These are phyloP conservation scores for Rhadina sibilatrix DNA, from an alignment of 2,113 vertebrate genomes.

Conservation along the genomic window DNA sequence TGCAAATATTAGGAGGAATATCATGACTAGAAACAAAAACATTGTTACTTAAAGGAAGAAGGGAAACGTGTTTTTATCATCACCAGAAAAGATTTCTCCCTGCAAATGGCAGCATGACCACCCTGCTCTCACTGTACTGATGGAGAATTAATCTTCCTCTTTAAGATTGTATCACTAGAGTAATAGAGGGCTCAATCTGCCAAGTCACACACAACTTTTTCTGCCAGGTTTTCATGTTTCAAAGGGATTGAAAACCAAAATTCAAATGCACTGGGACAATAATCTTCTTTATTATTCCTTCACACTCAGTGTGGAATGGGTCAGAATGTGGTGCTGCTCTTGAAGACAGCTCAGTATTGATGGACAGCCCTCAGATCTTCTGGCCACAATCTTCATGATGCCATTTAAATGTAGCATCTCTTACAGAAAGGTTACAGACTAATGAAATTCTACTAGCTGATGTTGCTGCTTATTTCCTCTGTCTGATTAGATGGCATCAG, in stretches of 20 bases:
- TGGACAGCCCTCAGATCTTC: not conserved
- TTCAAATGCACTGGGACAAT: not conserved
- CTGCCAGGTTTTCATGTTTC: not conserved
- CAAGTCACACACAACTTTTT: not conserved
- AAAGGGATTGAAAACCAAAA: not conserved
- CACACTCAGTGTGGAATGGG: not conserved
- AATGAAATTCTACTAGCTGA: not conserved
- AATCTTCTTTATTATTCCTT: not conserved
- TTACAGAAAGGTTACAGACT: not conserved
- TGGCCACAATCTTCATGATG: not conserved
- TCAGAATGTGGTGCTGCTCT: not conserved
- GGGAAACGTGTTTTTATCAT: not conserved
- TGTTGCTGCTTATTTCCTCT: not conserved
- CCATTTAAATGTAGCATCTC: not conserved
- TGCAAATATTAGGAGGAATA: not conserved
- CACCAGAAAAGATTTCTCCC: not conserved
- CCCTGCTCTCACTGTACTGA: not conserved
- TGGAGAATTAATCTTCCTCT: not conserved
- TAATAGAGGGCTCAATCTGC: not conserved
- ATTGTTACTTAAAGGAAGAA: not conserved
- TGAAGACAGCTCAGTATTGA: not conserved
- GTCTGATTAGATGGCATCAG: not conserved
- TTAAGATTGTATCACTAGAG: not conserved
- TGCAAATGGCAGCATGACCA: not conserved
- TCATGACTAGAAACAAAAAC: rapidly evolving